Percentiles rank a stretch among this genome's conserved stretches.
phyloP scores from a whole-genome alignment of 2,888 invertebrate genomes.

The Thymelicus acteon region DNA sequence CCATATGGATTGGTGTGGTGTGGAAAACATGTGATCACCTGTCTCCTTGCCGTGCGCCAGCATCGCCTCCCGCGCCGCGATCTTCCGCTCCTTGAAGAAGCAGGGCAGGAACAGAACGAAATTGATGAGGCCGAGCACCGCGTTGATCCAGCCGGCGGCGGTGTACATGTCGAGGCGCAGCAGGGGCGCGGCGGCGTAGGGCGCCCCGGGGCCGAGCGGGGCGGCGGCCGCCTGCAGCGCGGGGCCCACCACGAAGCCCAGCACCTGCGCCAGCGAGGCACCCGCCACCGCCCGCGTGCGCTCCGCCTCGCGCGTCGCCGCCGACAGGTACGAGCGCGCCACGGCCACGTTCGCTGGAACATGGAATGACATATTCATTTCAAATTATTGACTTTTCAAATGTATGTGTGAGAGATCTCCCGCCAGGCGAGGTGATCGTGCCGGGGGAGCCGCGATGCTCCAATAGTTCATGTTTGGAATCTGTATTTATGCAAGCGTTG shows the following conservation, averaged over 20 bases:
- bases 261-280: slow-evolving; percentile 93
- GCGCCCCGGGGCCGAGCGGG: slow-evolving; percentile 87
- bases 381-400: too few relatives aligned
- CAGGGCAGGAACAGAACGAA: slow-evolving; percentile 90
- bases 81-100: slow-evolving; percentile 90
- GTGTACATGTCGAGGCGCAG: slow-evolving; percentile 94
- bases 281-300: slow-evolving; percentile 93
- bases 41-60: slow-evolving; percentile 87
- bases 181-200: slow-evolving; percentile 66
- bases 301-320: slow-evolving; percentile 92
- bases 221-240: slow-evolving; percentile 92
- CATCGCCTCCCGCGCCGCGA: slow-evolving; percentile 93
- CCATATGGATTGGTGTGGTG: too few relatives aligned
- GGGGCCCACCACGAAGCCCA: slow-evolving; percentile 95
- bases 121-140: slow-evolving; percentile 89
- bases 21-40: slow-evolving; percentile 60
- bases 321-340: slow-evolving; percentile 93
- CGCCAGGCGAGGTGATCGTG: too few relatives aligned
- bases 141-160: slow-evolving; percentile 94
- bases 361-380: background rate
- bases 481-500: too few relatives aligned
- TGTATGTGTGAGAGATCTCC: too few relatives aligned
- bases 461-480: too few relatives aligned
- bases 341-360: slow-evolving; percentile 91
- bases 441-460: too few relatives aligned